These are phyloP conservation scores for Liparis tanakae DNA, from an alignment of 2,797 vertebrate species.

Conservation along the genomic window DNA sequence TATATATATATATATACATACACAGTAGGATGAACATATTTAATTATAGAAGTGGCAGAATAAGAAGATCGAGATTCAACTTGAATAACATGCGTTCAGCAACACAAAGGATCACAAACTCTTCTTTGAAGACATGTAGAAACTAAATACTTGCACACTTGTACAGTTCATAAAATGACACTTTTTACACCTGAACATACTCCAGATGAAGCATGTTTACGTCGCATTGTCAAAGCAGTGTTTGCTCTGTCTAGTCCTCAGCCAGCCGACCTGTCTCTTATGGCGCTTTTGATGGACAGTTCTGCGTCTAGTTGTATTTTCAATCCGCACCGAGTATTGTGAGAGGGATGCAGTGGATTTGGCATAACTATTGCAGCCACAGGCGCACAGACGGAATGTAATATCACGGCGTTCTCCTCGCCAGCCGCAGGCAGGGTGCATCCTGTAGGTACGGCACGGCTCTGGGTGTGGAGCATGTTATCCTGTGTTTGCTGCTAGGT, in stretches of 20 bases:
- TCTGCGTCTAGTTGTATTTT: slow-evolving; percentile 20
- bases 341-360: slow-evolving; percentile 13
- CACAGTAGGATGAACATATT: slow-evolving; percentile 3
- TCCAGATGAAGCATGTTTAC: not conserved
- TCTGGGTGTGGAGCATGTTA: slow-evolving; percentile 44
- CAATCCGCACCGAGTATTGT: slow-evolving; percentile 3
- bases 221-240: not conserved
- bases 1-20: too few relatives aligned
- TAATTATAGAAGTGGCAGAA: not conserved
- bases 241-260: not conserved
- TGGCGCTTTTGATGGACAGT: slow-evolving; percentile 5
- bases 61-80: not conserved
- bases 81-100: slow-evolving; percentile 10
- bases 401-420: slow-evolving; percentile 51
- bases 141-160: not conserved
- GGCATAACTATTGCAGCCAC: slow-evolving; percentile 57
- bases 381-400: slow-evolving; percentile 54
- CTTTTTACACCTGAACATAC: slow-evolving; percentile 5
- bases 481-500: slow-evolving; percentile 80
- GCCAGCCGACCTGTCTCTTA: not conserved
- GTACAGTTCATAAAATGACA: not conserved
- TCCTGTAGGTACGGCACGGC: slow-evolving; percentile 5
- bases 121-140: slow-evolving; percentile 3
- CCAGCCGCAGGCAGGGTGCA: slow-evolving; percentile 39
- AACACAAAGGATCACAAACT: not conserved